Conservation (phyloP, 1,140 invertebrate species). For the Cydia fagiglandana region DNA sequence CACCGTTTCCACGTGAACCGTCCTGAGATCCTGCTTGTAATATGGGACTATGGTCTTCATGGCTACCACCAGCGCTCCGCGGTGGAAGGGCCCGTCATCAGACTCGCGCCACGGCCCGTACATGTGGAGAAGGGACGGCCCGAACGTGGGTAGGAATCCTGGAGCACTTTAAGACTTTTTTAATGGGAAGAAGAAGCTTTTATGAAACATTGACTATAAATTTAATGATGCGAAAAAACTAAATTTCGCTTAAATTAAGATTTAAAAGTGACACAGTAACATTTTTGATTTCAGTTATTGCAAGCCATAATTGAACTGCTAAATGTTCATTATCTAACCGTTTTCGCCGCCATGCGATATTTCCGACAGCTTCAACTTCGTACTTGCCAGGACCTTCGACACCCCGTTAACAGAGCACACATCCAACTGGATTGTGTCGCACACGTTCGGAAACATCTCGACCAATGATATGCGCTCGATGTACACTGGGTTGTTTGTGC, state of each 20-base stretch:
- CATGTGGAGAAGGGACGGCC: conserved; percentile 58
- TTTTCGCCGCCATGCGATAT: conserved; percentile 68
- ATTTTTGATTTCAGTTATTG: too few relatives aligned
- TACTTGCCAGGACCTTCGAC: conserved; percentile 47
- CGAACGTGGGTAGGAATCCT: conserved; percentile 55
- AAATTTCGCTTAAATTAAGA: too few relatives aligned
- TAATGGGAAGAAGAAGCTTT: too few relatives aligned
- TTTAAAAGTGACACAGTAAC: too few relatives aligned
- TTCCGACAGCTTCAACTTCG: conserved; percentile 47
- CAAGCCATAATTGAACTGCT: too few relatives aligned
- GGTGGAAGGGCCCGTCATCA: conserved; percentile 21
- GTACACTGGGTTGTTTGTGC: conserved; percentile 64
- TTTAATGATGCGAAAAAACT: too few relatives aligned
- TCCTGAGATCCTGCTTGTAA: conserved; percentile 21
- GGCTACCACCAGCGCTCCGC: conserved; percentile 8
- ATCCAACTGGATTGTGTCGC: conserved; percentile 71
- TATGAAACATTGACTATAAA: too few relatives aligned
- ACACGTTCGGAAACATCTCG: conserved; percentile 77
- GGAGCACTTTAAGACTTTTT: too few relatives aligned
- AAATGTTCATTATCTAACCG: conserved; percentile 41
- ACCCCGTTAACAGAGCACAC: conserved; percentile 49
- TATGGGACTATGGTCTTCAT: conserved; percentile 19
- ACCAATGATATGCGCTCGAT: conserved; percentile 74
- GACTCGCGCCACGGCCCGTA: conserved; percentile 42
- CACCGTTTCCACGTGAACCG: not conserved